These are phyloP conservation scores for Onychomys arenicola DNA, from an alignment of 2,797 vertebrate genomes.

Conservation along the genomic window DNA sequence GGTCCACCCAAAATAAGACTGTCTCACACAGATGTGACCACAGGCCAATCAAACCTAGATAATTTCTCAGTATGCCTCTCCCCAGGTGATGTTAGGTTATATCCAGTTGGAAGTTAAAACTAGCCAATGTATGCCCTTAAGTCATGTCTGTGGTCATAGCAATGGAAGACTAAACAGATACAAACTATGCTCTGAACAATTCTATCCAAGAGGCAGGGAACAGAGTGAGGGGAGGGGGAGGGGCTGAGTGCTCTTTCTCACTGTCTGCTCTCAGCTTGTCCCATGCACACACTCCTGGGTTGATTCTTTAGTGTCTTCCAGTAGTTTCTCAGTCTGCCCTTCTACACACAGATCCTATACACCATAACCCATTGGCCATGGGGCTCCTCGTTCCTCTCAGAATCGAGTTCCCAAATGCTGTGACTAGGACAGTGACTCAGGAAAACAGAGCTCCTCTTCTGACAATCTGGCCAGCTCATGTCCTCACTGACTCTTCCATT, in stretches of 20 bases:
- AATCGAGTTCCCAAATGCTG: not conserved
- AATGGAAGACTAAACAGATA: not conserved
- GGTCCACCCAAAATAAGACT: not conserved
- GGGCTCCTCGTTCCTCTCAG: not conserved
- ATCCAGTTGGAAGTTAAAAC: not conserved
- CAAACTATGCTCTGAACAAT: not conserved
- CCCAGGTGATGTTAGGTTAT: not conserved
- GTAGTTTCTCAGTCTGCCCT: not conserved
- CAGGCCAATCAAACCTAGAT: not conserved
- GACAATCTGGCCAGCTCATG: not conserved
- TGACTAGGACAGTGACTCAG: not conserved
- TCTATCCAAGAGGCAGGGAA: not conserved
- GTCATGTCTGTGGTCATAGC: not conserved
- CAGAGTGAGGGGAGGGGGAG: not conserved
- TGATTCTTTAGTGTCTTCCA: not conserved
- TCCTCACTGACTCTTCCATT: not conserved
- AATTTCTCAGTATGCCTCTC: not conserved
- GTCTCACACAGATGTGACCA: not conserved
- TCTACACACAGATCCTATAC: not conserved
- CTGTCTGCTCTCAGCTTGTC: not conserved
- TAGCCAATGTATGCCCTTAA: not conserved
- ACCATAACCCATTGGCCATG: no score
- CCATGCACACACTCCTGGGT: not conserved
- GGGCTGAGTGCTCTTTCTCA: not conserved
- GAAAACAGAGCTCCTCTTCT: not conserved